A percentile compares a stretch with the other conserved stretches of the same genome.
Evolutionary conservation across 2,797 vertebrate species (phyloP).

Genomic region (Sandelia bainsii): DNA sequence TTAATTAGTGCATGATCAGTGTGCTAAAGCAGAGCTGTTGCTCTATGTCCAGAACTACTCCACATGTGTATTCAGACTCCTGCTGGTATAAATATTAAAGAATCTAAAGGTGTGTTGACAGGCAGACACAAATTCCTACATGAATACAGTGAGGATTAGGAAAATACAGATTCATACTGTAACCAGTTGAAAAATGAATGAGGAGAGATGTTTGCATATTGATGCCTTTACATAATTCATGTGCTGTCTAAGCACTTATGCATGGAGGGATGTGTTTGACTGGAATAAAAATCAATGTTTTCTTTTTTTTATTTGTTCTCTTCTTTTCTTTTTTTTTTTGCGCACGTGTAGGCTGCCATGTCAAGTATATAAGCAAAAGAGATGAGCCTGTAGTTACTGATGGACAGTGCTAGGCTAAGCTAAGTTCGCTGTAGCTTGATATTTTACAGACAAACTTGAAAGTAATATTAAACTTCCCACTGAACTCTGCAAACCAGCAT

Average conservation of each 20-base stretch:
- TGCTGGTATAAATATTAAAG: not conserved
- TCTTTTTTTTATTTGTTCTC: not conserved
- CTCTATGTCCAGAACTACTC: not conserved
- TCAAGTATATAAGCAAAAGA: not conserved
- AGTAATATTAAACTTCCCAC: too few species aligned
- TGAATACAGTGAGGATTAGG: slow-evolving; percentile 7
- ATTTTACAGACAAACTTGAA: too few species aligned
- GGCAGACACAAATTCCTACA: slow-evolving; percentile 23
- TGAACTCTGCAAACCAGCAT: too few species aligned
- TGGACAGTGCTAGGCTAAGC: too few species aligned
- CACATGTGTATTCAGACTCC: not conserved
- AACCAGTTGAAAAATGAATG: slow-evolving; percentile 33
- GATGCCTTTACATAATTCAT: slow-evolving; percentile 69
- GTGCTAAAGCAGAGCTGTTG: not conserved
- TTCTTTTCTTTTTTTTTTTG: not conserved
- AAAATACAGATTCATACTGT: slow-evolving; percentile 2
- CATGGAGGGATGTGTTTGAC: slow-evolving; percentile 40
- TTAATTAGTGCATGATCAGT: not conserved
- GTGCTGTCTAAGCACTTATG: slow-evolving; percentile 51
- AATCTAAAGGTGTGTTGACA: slow-evolving; percentile 27
- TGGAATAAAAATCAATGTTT: slow-evolving; percentile 41
- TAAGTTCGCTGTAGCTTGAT: too few species aligned
- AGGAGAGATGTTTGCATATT: slow-evolving; percentile 56
- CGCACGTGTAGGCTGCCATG: not conserved
- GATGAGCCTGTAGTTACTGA: too few species aligned